Percentiles rank a stretch among this genome's conserved stretches.
phyloP scores from a whole-genome alignment of 64 coral and sea anemone genomes.

The Pocillopora damicornis region DNA sequence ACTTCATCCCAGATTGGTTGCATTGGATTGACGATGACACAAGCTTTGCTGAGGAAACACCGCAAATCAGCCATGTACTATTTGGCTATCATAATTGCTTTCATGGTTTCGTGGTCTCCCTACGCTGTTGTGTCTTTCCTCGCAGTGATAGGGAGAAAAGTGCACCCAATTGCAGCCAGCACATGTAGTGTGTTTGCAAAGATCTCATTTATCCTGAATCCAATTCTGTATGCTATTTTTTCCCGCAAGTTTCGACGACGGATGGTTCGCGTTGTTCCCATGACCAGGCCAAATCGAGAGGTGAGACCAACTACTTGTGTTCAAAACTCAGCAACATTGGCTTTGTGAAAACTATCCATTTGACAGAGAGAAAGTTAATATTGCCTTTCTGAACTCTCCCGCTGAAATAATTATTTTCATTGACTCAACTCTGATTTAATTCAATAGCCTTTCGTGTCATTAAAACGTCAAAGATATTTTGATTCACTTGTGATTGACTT shows the following conservation, averaged over 20 bases:
- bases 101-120: neutral
- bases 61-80: neutral
- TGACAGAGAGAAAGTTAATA: too few relatives aligned
- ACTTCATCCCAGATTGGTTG: neutral
- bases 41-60: neutral
- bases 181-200: neutral
- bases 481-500: too few relatives aligned
- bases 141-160: neutral
- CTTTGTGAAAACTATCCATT: neutral
- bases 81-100: neutral
- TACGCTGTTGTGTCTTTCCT: neutral
- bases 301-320: neutral
- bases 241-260: neutral
- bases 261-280: neutral
- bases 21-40: neutral
- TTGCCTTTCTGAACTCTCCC: neutral
- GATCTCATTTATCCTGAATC: neutral
- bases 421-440: too few relatives aligned
- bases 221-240: conserved; percentile 1
- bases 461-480: too few relatives aligned
- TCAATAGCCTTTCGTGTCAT: too few relatives aligned
- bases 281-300: neutral
- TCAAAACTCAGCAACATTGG: neutral
- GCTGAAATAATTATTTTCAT: neutral
- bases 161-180: neutral